Evolutionary conservation across 2,888 invertebrate species (phyloP), one percentile per base, ranked within the genome.

Genomic region (Euplexia lucipara): DNA sequence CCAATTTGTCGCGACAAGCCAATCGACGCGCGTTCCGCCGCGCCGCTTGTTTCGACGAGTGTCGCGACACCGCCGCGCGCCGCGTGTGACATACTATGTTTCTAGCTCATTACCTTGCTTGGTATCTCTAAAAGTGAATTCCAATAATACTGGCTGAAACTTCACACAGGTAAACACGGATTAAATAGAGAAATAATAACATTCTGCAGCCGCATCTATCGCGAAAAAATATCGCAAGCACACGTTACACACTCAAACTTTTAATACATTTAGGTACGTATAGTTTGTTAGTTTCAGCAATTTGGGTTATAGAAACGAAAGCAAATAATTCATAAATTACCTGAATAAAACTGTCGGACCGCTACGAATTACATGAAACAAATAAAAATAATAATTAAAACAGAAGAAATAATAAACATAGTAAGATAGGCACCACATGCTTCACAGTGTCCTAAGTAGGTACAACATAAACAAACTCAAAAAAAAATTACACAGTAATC

Each of bases 311-410:
- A 39, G 59, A 76, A n/a, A 42, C 20, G 52, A 52, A 70, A 53
- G 39, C 42, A 47, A 52, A 39, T 37, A 65, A 47, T 56, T 78
- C 4, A 74, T 51, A 48, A 81, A 72, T 93, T 95, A 95, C 95
- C 95, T 94, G 94, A 93, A 86, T 95, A 95, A 84, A 94, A 88
- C 85, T 95, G 94, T 88, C 94, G 94, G 44, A 95, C 95, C 82
- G 95, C 95, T 94, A 92, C 92, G 62, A 75, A 83, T 87, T 94
- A 95, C 95, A 95, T 95, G 95, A 92, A 95, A 95, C 95, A 94
- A 94, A 93, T 82, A 86, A 88, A 91, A 90, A 78, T 86, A 83
- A 88, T 78, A 84, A 85, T 83, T 86, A 66, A 83, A 78, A 82
- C 68, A 83, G 82, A 81, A 54, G 51, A 76, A 75, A 66, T 69